Percentiles rank a stretch among this genome's conserved stretches.
phyloP scores from a whole-genome alignment of 23 tunicate genomes.

The Styela plicata region DNA sequence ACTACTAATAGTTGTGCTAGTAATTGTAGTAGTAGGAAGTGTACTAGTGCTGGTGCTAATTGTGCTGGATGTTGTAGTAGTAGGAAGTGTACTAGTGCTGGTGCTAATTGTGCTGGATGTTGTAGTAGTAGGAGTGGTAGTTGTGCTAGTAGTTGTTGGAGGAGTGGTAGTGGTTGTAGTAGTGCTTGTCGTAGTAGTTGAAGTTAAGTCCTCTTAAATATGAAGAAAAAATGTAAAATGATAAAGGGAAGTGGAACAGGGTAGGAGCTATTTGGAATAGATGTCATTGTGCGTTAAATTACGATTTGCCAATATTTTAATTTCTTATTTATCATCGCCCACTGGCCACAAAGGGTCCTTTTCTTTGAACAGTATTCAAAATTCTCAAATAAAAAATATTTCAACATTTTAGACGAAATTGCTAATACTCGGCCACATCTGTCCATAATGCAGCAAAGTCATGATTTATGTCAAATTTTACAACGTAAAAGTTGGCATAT shows the following conservation, averaged over 20 bases:
- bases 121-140: slow-evolving; percentile 1
- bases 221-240: too few species aligned
- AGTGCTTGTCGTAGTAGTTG: background rate
- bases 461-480: too few species aligned
- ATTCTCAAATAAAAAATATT: too few species aligned
- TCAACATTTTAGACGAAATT: background rate
- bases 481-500: too few species aligned
- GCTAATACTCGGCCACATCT: too few species aligned
- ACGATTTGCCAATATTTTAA: background rate
- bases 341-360: too few species aligned
- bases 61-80: background rate
- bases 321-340: background rate
- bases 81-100: background rate
- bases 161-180: slow-evolving; percentile 13
- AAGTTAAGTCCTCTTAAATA: background rate
- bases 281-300: background rate
- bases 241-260: background rate
- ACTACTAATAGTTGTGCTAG: background rate
- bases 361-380: background rate
- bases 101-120: slow-evolving; percentile 9
- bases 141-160: background rate
- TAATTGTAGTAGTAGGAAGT: slow-evolving; percentile 8
- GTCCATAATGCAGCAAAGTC: too few species aligned
- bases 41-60: slow-evolving; percentile 5
- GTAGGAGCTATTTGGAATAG: background rate